Percentiles rank a stretch among this genome's conserved stretches.
phyloP scores from a whole-genome alignment of 2,797 vertebrate species.

The Cynodonichthys magdalenae region DNA sequence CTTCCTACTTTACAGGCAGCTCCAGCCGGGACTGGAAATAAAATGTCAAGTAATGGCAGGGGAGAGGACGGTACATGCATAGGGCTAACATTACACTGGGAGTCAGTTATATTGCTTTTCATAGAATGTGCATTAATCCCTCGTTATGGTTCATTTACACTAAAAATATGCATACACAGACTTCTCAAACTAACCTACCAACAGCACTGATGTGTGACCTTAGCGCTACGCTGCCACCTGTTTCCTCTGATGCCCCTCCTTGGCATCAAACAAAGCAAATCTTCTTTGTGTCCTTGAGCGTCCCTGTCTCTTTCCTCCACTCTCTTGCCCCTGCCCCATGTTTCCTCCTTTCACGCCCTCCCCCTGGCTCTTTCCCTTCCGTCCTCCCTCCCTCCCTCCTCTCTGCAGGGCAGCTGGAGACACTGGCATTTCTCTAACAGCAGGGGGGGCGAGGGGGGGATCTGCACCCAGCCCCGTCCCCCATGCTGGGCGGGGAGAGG shows the following conservation, averaged over 20 bases:
- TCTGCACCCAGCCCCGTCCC: conserved; percentile 62
- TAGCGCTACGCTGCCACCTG: neutral
- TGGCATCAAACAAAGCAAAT: conserved; percentile 31
- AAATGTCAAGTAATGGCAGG: conserved; percentile 63
- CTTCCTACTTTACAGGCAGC: conserved; percentile 39
- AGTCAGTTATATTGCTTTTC: conserved; percentile 65
- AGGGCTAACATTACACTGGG: conserved; percentile 44
- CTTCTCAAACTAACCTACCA: conserved; percentile 13
- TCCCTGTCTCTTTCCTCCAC: conserved; percentile 10
- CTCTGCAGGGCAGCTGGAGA: conserved; percentile 66
- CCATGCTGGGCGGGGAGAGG: conserved; percentile 61
- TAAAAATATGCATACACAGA: conserved; percentile 29
- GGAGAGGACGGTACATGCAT: conserved; percentile 55
- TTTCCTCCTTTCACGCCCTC: neutral
- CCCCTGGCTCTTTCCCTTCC: neutral
- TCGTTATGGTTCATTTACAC: conserved; percentile 11
- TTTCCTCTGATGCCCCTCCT: neutral
- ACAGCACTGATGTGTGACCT: neutral
- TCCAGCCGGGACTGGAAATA: conserved; percentile 29
- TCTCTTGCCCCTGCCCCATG: conserved; percentile 10
- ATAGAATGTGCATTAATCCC: conserved; percentile 48
- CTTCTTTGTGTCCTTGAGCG: conserved; percentile 21
- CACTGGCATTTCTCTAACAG: conserved; percentile 79
- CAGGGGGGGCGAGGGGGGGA: conserved; percentile 52
- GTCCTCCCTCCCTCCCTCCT: conserved; percentile 30